Conservation (phyloP, 2,797 vertebrate species). For the Notamacropus eugenii region DNA sequence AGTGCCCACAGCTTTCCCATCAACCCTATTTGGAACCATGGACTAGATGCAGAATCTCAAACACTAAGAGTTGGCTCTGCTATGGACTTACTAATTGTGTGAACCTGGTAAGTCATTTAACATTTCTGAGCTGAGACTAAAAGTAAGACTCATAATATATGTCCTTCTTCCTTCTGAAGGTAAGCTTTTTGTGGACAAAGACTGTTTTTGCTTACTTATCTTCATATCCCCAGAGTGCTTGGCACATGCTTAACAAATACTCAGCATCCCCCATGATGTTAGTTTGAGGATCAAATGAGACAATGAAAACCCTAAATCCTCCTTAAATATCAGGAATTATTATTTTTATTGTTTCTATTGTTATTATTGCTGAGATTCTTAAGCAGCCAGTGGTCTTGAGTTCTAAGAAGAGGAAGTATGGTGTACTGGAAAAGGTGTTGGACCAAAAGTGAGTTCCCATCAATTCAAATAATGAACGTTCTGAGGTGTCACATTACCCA, state of each 20-base stretch:
- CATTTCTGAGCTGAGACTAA: background rate
- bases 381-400: background rate
- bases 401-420: background rate
- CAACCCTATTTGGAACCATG: background rate
- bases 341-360: background rate
- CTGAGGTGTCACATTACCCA: background rate
- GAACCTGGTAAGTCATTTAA: background rate
- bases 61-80: background rate
- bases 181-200: background rate
- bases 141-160: background rate
- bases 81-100: background rate
- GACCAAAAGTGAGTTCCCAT: background rate
- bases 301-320: background rate
- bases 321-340: background rate
- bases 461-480: background rate
- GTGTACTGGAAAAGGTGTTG: background rate
- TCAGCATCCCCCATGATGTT: background rate
- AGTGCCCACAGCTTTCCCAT: background rate
- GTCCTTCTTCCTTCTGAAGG: background rate
- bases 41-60: background rate
- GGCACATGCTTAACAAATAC: background rate
- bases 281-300: background rate
- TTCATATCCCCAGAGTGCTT: background rate
- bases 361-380: background rate
- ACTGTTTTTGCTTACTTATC: background rate